Percentiles rank a stretch among this genome's conserved stretches.
Evolutionary conservation across 2,888 invertebrate species (phyloP).

Genomic region (Ctena decussata): DNA sequence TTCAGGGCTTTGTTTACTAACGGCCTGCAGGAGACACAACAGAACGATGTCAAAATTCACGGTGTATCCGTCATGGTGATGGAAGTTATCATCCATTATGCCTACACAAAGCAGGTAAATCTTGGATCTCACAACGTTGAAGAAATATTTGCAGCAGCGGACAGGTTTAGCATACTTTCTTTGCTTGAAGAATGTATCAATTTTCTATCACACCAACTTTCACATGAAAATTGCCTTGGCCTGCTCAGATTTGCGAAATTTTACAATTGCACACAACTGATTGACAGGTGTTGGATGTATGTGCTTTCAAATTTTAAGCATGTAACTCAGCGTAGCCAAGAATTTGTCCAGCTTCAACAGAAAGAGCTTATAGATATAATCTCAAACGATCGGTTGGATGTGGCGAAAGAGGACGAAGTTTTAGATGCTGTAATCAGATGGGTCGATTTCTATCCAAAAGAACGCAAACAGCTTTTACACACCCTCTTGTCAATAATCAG

Average conservation of each 20-base stretch:
- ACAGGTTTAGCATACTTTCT: slow-evolving; percentile 92
- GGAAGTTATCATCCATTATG: slow-evolving; percentile 88
- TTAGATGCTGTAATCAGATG: slow-evolving; percentile 75
- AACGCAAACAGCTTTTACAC: slow-evolving; percentile 92
- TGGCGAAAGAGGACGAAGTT: slow-evolving; percentile 89
- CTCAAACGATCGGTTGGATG: slow-evolving; percentile 91
- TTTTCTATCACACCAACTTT: slow-evolving; percentile 91
- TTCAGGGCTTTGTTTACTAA: slow-evolving; percentile 96
- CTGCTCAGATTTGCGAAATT: slow-evolving; percentile 94
- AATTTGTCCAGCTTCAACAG: slow-evolving; percentile 88
- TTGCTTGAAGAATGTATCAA: slow-evolving; percentile 93
- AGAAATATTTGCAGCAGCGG: slow-evolving; percentile 91
- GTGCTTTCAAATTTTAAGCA: slow-evolving; percentile 88
- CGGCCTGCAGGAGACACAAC: slow-evolving; percentile 88
- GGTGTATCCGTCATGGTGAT: slow-evolving; percentile 70
- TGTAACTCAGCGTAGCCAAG: slow-evolving; percentile 72
- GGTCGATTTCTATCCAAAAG: slow-evolving; percentile 91
- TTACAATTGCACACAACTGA: slow-evolving; percentile 91
- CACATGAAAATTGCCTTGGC: slow-evolving; percentile 93
- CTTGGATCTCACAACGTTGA: slow-evolving; percentile 91
- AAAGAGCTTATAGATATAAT: slow-evolving; percentile 67
- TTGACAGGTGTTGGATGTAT: slow-evolving; percentile 91
- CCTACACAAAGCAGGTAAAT: slow-evolving; percentile 91
- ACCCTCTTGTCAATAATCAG: slow-evolving; percentile 86
- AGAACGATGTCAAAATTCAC: slow-evolving; percentile 70